Percentiles rank a stretch among this genome's conserved stretches.
Evolutionary conservation across 30 jellyfish, hydroid and myxozoan genomes (phyloP).

Genomic region (Chrysaora quinquecirrha): DNA sequence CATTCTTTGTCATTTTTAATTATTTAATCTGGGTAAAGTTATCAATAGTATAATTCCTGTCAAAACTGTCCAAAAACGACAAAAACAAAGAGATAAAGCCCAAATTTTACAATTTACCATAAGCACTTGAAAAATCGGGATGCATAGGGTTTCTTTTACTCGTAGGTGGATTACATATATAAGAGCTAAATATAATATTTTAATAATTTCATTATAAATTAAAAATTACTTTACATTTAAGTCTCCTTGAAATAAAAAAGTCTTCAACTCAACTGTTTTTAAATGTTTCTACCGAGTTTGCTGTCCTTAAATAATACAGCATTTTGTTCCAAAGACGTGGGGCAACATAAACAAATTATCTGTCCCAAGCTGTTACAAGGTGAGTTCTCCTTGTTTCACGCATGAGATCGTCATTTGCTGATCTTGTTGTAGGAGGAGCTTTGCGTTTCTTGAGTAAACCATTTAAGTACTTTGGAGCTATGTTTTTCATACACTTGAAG

Average conservation of each 20-base stretch:
- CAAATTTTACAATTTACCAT: too few relatives aligned
- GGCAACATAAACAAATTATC: not conserved
- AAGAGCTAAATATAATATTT: too few relatives aligned
- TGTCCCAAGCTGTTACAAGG: constrained; percentile 36
- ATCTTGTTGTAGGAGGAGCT: constrained; percentile 61
- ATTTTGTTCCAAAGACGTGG: not conserved
- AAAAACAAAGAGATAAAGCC: too few relatives aligned
- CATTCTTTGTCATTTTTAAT: too few relatives aligned
- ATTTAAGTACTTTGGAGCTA: constrained; percentile 20
- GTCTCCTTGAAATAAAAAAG: not conserved
- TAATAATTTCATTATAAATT: too few relatives aligned
- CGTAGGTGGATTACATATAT: too few relatives aligned
- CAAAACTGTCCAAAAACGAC: too few relatives aligned
- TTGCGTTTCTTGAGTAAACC: constrained; percentile 34
- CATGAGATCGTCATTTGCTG: constrained; percentile 42
- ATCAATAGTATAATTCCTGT: too few relatives aligned
- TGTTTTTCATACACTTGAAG: constrained; percentile 14
- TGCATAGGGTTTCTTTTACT: too few relatives aligned
- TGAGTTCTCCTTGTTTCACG: constrained; percentile 27
- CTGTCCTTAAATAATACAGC: not conserved
- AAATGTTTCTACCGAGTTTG: not conserved
- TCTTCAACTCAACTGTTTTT: not conserved
- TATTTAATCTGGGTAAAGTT: too few relatives aligned
- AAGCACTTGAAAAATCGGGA: too few relatives aligned
- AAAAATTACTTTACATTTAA: too few relatives aligned